A percentile compares a stretch with the other conserved stretches of the same genome.
phyloP scores from a whole-genome alignment of 37 sponge, comb jelly and placozoan species.

The Halichondria panicea region DNA sequence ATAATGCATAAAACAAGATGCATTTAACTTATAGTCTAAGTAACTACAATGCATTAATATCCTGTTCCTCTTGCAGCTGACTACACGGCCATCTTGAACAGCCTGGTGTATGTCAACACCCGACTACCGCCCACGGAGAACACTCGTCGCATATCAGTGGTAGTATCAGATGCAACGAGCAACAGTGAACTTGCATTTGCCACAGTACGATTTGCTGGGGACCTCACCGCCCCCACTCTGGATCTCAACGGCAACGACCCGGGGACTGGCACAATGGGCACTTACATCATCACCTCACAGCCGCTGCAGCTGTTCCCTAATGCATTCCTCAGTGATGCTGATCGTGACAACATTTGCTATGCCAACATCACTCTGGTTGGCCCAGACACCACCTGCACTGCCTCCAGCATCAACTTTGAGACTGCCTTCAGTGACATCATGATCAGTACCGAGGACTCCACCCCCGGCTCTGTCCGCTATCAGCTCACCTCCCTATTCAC shows the following conservation, averaged over 20 bases:
- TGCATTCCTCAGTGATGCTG: constrained; percentile 36
- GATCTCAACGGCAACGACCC: constrained; percentile 47
- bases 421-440: constrained; percentile 47
- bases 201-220: constrained; percentile 22
- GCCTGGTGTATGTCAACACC: constrained; percentile 28
- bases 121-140: constrained; percentile 31
- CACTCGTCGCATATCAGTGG: constrained; percentile 22
- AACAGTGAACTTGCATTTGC: constrained; percentile 16
- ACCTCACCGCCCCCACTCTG: constrained; percentile 20
- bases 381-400: constrained; percentile 15
- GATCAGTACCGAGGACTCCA: background rate
- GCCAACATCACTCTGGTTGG: constrained; percentile 16
- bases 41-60: no score
- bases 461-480: background rate
- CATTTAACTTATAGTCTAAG: no score
- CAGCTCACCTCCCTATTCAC: constrained; percentile 25
- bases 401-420: constrained; percentile 13
- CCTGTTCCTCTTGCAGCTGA: no score
- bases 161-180: constrained; percentile 8
- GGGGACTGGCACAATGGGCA: background rate
- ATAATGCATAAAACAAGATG: no score
- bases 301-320: constrained; percentile 31
- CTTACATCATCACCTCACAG: constrained; percentile 30
- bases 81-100: constrained; percentile 38
- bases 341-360: constrained; percentile 35